Base-by-base conservation (phyloP, 2,888 invertebrate genomes). In the Tetramorium bicarinatum region DNA sequence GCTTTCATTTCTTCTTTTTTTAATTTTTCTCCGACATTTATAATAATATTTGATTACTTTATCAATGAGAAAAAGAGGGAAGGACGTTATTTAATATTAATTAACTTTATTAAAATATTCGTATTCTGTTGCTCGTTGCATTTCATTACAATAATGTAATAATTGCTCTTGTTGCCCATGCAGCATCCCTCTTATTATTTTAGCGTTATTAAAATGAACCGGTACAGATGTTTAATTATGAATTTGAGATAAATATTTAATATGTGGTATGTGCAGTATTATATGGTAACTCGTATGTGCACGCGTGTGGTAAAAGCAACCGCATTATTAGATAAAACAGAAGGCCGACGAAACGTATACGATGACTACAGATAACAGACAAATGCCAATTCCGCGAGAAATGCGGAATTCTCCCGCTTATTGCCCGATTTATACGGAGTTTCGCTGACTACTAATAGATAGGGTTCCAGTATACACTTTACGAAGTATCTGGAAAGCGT, bases 401-500 rank as follows among this genome's bases (percentile, higher is more conserved):
- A 47, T n/a, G 18, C 59, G 47, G n/a, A 34, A 34, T 29, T 69
- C 34, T 21, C 47, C 18, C 79, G 59, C 47, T 72, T 59, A 71
- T 34, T 71, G 71, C 47, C 21, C 54, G 47, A 80, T 80, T 71
- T 71, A 59, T 71, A 47, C 13, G n/a, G 34, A 71, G 21, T 71
- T 79, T 69, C 67, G 71, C 34, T 13, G 72, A 25, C 72, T 59
- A 47, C 34, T 80, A 80, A 80, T 80, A 80, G 59, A 80, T 59
- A 71, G 47, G 13, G 21, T 18, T 49, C 34, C 18, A 47, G 18
- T 47, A 44, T 34, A 61, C 59, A 71, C 72, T 71, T 72, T 52
- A 47, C 72, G 47, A 71, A 34, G 18, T 47, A 71, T 87, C 77
- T 85, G 85, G 80, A 88, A 90, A 90, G 90, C 87, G 88, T 90